Percentiles rank a stretch among this genome's conserved stretches.
Conservation (phyloP, 2,888 invertebrate genomes). For the Drosophila longiperda region DNA sequence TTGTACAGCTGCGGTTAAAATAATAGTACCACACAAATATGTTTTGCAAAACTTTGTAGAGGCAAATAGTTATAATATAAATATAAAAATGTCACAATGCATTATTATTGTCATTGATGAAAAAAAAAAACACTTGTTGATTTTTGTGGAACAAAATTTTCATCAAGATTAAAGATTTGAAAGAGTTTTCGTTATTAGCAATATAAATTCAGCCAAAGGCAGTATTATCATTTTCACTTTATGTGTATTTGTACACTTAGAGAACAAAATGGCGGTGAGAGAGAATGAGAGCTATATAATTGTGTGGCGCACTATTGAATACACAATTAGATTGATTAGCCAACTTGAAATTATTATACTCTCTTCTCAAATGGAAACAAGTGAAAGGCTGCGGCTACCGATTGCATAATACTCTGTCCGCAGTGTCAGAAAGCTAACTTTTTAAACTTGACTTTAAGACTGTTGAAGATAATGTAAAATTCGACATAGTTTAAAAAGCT, state of each 20-base stretch:
- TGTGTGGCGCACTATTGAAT: neutral
- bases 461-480: neutral
- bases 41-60: neutral
- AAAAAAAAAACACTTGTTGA: neutral
- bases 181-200: neutral
- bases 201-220: neutral
- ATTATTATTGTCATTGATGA: neutral
- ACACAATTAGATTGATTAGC: constrained; percentile 45
- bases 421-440: neutral
- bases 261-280: neutral
- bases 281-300: neutral
- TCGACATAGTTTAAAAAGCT: neutral
- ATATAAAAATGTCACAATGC: neutral
- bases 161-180: neutral
- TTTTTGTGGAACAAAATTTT: neutral
- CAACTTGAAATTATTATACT: constrained; percentile 48
- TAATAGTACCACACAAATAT: neutral
- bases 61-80: neutral
- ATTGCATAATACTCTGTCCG: neutral
- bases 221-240: neutral
- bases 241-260: neutral
- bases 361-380: constrained; percentile 1
- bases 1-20: neutral
- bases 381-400: neutral
- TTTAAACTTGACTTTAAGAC: neutral